Conservation (phyloP, 1,140 invertebrate species). For the Chrysoperla carnea region DNA sequence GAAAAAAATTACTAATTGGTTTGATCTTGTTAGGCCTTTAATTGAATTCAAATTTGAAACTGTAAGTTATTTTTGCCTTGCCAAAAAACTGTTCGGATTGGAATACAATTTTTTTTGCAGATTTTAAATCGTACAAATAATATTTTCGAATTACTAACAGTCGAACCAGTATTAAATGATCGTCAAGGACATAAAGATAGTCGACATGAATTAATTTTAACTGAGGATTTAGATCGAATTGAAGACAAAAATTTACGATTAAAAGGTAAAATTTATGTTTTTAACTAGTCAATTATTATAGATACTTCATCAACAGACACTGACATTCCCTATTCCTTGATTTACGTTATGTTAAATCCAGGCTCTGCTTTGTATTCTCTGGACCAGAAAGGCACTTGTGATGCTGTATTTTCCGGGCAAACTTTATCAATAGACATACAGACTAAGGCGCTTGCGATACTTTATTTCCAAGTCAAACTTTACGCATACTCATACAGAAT, state of each 20-base stretch:
- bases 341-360: no score
- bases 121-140: slow-evolving; percentile 89
- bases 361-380: no score
- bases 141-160: slow-evolving; percentile 85
- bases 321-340: no score
- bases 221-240: slow-evolving; percentile 43
- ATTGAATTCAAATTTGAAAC: slow-evolving; percentile 88
- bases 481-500: no score
- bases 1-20: slow-evolving; percentile 79
- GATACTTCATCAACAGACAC: no score
- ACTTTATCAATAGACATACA: no score
- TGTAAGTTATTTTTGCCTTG: slow-evolving; percentile 36
- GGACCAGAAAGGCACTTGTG: no score
- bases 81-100: background rate
- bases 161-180: slow-evolving; percentile 58
- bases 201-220: slow-evolving; percentile 32
- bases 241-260: slow-evolving; percentile 56
- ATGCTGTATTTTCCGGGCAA: no score
- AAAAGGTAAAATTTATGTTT: slow-evolving; percentile 43
- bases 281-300: background rate
- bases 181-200: slow-evolving; percentile 33
- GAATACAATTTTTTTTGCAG: slow-evolving; percentile 32
- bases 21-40: slow-evolving; percentile 75
- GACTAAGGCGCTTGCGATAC: no score
- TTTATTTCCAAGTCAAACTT: no score